Evolutionary conservation across 2,797 vertebrate genomes (phyloP), one percentile per base, ranked within the genome.

Genomic region (Cirrhinus molitorella): DNA sequence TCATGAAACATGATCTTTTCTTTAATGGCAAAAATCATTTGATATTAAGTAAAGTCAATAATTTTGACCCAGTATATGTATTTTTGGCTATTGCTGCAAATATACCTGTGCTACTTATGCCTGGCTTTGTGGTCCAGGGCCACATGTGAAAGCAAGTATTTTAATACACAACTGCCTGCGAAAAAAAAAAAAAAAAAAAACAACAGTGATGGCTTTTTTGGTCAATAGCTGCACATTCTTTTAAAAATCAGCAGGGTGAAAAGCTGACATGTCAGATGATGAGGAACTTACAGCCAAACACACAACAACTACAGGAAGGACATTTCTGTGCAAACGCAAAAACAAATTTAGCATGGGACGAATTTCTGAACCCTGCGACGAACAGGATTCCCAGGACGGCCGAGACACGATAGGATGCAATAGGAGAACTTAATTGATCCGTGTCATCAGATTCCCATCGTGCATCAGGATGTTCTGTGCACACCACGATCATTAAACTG

Each of bases 181-280:
- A 49, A 71, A 71, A 47, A 71, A 1, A 57, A 65, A 71, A 53
- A 34, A 37, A 37, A 37, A 37, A 37, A 65, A 71, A 34, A 34
- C 9, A 28, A 37, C 23, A 23, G 34, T 5, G 28, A 34, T 71
- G 21, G 23, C 14, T 31, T 4, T 47, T 51, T 70, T n/a, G 59
- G 13, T 59, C 45, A 53, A 71, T 19, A 17, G 25, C 6, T 17
- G 3, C 57, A n/a, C 10, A 65, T 28, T 28, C 12, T 66, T 66
- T 73, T 53, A 37, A 25, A 73, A 25, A 73, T 40, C 34, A 21
- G 71, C 28, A 4, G 43, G 14, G 40, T 34, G 37, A 72, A 81
- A 43, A 25, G 70, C 57, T 82, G 80, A 82, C 57, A 37, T 63
- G 40, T 82, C 57, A 65, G n/a, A 82, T n/a, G 53, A 65, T 66